Evolutionary conservation across 2,797 vertebrate genomes (phyloP).

Genomic region (Muscicapa striata): DNA sequence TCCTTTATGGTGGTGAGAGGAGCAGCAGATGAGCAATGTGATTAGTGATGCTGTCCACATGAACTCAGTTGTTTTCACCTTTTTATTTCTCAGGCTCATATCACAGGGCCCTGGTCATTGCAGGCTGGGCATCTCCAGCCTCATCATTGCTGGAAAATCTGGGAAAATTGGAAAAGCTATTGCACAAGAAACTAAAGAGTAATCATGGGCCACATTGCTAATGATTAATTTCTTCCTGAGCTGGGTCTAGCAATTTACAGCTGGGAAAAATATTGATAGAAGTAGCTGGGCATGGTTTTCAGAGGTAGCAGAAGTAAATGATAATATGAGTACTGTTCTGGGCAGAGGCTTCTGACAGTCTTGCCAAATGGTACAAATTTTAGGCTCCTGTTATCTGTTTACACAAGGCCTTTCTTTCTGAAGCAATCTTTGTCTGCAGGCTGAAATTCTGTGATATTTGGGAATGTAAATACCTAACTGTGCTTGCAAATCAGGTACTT

Average conservation of each 20-base stretch:
- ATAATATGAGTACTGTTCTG: not conserved
- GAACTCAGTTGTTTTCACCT: not conserved
- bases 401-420: not conserved
- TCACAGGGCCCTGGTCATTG: not conserved
- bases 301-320: not conserved
- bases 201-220: accelerated
- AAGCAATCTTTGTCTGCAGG: not conserved
- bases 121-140: not conserved
- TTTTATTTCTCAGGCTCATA: not conserved
- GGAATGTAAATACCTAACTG: not conserved
- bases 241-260: not conserved
- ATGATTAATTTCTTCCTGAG: not conserved
- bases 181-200: not conserved
- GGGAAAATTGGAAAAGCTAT: not conserved
- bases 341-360: not conserved
- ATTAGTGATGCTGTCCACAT: not conserved
- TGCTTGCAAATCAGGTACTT: conserved; percentile 6
- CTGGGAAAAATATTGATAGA: not conserved
- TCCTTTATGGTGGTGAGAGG: not conserved
- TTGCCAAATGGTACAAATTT: not conserved
- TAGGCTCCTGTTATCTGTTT: not conserved
- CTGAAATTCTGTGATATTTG: not conserved
- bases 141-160: not conserved
- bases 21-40: not conserved
- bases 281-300: not conserved